These are phyloP conservation scores for Zaprionus lachaisei DNA, from an alignment of 1,140 invertebrate genomes.

Conservation along the genomic window DNA sequence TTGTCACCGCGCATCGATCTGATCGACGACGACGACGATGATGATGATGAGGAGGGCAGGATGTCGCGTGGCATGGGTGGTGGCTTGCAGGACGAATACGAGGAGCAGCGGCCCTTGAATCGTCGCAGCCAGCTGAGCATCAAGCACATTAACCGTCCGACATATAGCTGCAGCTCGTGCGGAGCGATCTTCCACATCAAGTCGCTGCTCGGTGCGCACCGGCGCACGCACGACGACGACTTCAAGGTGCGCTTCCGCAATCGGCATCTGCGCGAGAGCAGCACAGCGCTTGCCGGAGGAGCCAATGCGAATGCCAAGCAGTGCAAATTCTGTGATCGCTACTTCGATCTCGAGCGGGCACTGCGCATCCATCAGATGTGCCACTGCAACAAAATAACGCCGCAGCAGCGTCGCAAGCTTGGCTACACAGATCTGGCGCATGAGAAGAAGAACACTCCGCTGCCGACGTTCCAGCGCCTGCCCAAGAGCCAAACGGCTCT, in stretches of 20 bases:
- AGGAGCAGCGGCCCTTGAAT: not conserved
- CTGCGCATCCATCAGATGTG: conserved; percentile 65
- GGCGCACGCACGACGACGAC: conserved; percentile 63
- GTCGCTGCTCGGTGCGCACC: conserved; percentile 62
- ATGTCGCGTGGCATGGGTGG: conserved; percentile 20
- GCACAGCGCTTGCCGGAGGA: conserved; percentile 14
- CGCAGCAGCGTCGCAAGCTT: conserved; percentile 63
- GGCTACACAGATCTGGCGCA: conserved; percentile 64
- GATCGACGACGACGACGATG: conserved; percentile 40
- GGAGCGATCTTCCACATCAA: conserved; percentile 63
- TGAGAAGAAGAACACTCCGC: conserved; percentile 65
- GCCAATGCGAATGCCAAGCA: conserved; percentile 11
- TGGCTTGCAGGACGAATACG: conserved; percentile 22
- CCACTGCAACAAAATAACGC: conserved; percentile 68
- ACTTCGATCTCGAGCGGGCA: conserved; percentile 65
- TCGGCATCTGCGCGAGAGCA: conserved; percentile 20
- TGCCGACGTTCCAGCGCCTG: conserved; percentile 53
- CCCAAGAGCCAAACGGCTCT: not conserved
- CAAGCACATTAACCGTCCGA: conserved; percentile 24
- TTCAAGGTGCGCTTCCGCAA: conserved; percentile 56
- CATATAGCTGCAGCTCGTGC: conserved; percentile 52
- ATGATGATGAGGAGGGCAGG: conserved; percentile 9
- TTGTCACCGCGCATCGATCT: conserved; percentile 45
- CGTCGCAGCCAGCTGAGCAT: conserved; percentile 20
- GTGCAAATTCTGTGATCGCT: conserved; percentile 69